phyloP scores from a whole-genome alignment of 2,113 vertebrate genomes.

The Cranoglanis bouderius region DNA sequence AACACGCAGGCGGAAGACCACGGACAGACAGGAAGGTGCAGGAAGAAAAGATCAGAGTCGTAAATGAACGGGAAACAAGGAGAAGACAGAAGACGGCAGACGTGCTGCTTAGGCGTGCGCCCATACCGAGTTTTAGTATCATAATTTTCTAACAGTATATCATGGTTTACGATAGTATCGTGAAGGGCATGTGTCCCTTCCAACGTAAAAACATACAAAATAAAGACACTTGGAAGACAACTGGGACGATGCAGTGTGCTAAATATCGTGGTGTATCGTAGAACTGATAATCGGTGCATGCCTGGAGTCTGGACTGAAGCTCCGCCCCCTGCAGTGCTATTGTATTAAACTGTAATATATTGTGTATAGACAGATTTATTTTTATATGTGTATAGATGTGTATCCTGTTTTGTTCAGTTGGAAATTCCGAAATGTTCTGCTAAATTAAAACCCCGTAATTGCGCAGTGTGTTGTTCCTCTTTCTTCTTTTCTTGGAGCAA shows the following conservation, averaged over 20 bases:
- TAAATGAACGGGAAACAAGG: constrained; percentile 5
- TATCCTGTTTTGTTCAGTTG: constrained; percentile 21
- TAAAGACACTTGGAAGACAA: neutral
- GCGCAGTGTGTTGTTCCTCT: constrained; percentile 27
- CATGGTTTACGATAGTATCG: neutral
- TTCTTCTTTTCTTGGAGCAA: constrained; percentile 5
- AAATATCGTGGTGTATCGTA: neutral
- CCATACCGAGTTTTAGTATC: neutral
- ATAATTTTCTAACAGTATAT: neutral
- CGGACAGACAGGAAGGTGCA: neutral
- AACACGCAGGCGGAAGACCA: neutral
- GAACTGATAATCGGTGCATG: neutral
- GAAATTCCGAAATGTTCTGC: constrained; percentile 25
- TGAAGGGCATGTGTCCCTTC: too few species aligned
- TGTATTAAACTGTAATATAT: constrained; percentile 76
- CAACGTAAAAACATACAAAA: neutral
- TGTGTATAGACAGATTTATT: constrained; percentile 77
- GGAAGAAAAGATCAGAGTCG: neutral
- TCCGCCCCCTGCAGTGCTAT: constrained; percentile 56
- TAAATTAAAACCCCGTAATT: constrained; percentile 53
- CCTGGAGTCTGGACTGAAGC: constrained; percentile 24
- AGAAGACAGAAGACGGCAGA: neutral
- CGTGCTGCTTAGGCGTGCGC: neutral
- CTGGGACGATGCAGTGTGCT: neutral
- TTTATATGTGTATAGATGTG: constrained; percentile 72